Evolutionary conservation across 1,140 invertebrate genomes (phyloP).

Genomic region (Neodiprion fabricii): DNA sequence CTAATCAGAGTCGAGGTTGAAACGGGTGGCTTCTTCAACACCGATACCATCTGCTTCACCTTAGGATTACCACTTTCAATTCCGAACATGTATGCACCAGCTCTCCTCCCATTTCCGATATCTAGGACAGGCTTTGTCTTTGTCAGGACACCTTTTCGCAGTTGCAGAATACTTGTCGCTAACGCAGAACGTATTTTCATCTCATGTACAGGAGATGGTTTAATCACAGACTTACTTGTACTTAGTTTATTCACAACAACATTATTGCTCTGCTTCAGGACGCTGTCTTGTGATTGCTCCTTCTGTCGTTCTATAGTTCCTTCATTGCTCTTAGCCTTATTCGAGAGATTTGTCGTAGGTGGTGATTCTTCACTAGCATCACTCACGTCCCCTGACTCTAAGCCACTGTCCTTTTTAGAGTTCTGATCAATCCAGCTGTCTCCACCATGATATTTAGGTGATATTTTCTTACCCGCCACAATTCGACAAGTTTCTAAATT

Average conservation of each 20-base stretch:
- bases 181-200: conserved; percentile 47
- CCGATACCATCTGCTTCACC: conserved; percentile 50
- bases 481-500: not conserved
- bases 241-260: not conserved
- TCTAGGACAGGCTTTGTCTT: conserved; percentile 35
- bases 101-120: not conserved
- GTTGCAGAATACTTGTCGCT: conserved; percentile 43
- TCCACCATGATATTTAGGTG: not conserved
- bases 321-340: not conserved
- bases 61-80: conserved; percentile 22
- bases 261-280: conserved; percentile 1
- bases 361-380: conserved; percentile 48
- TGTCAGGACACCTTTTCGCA: conserved; percentile 33
- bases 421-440: conserved; percentile 36
- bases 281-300: not conserved
- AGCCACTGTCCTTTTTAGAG: conserved; percentile 55
- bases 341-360: not conserved
- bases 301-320: not conserved
- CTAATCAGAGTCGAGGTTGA: conserved; percentile 21
- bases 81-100: not conserved
- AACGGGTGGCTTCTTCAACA: conserved; percentile 48
- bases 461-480: not conserved
- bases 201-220: conserved; percentile 28
- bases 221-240: conserved; percentile 12
- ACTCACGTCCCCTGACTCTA: conserved; percentile 56